These are phyloP conservation scores for Pimephales promelas DNA, from an alignment of 2,113 vertebrate species.

Conservation along the genomic window DNA sequence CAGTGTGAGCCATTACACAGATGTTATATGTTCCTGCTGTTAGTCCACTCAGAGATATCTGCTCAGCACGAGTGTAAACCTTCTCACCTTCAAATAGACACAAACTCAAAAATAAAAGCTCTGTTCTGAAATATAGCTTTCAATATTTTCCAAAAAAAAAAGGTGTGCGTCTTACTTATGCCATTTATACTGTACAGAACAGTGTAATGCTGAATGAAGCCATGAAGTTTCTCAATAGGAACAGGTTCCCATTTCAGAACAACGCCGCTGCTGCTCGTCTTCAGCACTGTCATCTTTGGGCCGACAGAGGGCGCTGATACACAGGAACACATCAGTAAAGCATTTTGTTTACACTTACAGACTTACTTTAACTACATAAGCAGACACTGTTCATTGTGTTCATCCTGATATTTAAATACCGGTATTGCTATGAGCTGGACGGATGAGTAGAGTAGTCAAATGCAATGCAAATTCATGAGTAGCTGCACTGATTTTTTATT, in stretches of 20 bases:
- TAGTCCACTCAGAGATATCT: conserved; percentile 60
- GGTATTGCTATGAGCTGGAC: background rate
- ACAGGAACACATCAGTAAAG: background rate
- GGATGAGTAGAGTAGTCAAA: background rate
- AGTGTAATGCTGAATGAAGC: conserved; percentile 70
- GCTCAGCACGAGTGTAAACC: background rate
- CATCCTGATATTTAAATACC: background rate
- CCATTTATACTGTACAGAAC: conserved; percentile 60
- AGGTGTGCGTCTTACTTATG: conserved; percentile 60
- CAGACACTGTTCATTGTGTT: background rate
- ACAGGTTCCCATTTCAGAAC: conserved; percentile 67
- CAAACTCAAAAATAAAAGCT: background rate
- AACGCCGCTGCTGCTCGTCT: conserved; percentile 50
- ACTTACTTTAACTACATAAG: background rate
- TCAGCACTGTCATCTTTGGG: conserved; percentile 56
- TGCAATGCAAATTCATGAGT: background rate
- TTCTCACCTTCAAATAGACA: conserved; percentile 50
- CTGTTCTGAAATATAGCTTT: background rate
- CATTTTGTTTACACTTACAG: background rate
- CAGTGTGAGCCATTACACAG: conserved; percentile 64
- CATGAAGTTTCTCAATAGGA: conserved; percentile 67
- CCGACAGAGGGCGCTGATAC: conserved; percentile 67
- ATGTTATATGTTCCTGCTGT: conserved; percentile 60
- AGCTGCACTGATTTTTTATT: background rate
- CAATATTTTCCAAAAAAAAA: background rate